Percentiles rank a stretch among this genome's conserved stretches.
Evolutionary conservation across 2,797 vertebrate genomes (phyloP).

Genomic region (Malurus leucopterus): DNA sequence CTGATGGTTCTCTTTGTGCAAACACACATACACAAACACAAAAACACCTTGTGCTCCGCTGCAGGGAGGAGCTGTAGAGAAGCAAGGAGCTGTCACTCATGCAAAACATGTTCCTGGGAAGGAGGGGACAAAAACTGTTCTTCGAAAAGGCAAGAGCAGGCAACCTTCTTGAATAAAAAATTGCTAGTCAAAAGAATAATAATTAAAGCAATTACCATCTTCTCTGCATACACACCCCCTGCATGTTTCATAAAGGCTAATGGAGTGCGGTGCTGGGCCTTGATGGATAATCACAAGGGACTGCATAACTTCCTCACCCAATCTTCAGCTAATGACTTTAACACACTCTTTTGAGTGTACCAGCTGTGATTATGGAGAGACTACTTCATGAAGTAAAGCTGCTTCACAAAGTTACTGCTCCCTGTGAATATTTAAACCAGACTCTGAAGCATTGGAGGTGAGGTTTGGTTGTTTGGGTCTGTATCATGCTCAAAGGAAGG

Average conservation of each 20-base stretch:
- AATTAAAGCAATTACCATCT: slow-evolving; percentile 20
- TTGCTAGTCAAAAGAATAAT: neutral
- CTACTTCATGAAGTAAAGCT: neutral
- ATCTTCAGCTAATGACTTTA: slow-evolving; percentile 7
- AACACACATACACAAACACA: neutral
- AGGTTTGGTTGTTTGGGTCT: neutral
- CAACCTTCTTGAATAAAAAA: neutral
- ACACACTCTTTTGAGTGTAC: neutral
- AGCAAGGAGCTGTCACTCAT: neutral
- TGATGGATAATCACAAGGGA: neutral
- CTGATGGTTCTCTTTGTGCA: neutral
- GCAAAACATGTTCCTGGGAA: neutral
- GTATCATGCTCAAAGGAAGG: neutral
- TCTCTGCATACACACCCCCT: neutral
- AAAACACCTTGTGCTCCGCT: neutral
- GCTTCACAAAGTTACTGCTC: neutral
- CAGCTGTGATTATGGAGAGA: neutral
- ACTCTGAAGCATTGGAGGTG: neutral
- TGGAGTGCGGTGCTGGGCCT: neutral
- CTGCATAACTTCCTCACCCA: slow-evolving; percentile 2
- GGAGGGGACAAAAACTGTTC: neutral
- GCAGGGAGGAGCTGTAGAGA: neutral
- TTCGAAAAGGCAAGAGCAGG: neutral
- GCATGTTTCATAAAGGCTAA: neutral
- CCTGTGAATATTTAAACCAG: neutral